Conservation (phyloP, 2,888 invertebrate genomes). For the Slavum lentiscoides region DNA sequence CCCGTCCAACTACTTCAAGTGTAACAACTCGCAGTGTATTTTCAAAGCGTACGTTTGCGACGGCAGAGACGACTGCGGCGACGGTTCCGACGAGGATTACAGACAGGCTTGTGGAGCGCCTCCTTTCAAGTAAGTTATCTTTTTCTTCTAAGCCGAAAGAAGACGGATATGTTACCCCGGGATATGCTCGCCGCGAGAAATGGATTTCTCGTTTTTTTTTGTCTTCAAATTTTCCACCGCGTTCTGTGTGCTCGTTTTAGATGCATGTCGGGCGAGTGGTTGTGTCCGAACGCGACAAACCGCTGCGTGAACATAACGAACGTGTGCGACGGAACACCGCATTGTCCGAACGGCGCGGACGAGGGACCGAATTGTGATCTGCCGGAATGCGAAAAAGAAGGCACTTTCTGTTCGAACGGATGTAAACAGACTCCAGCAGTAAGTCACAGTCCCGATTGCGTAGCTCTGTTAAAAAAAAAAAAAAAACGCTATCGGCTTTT, state of each 20-base stretch:
- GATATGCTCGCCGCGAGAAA: background rate
- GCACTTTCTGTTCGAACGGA: conserved; percentile 79
- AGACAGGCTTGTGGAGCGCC: conserved; percentile 82
- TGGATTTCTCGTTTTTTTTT: no score
- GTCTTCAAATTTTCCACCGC: no score
- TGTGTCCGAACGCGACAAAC: conserved; percentile 79
- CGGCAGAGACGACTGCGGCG: conserved; percentile 90
- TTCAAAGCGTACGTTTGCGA: conserved; percentile 93
- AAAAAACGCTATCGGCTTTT: conserved; percentile 1
- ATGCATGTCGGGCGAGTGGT: conserved; percentile 80
- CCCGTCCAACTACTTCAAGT: conserved; percentile 78
- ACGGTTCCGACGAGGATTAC: conserved; percentile 83
- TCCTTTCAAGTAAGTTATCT: conserved; percentile 63
- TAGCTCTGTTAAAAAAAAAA: background rate
- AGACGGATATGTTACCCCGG: no score
- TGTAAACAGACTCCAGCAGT: conserved; percentile 80
- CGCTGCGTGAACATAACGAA: conserved; percentile 83
- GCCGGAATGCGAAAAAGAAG: conserved; percentile 73
- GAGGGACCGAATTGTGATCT: conserved; percentile 91
- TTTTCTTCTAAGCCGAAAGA: no score
- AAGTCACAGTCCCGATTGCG: conserved; percentile 55
- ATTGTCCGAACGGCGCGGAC: conserved; percentile 92
- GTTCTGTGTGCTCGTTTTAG: no score
- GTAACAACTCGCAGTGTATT: conserved; percentile 83
- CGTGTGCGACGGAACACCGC: conserved; percentile 83